Evolutionary conservation across 64 coral and sea anemone genomes (phyloP), one percentile per base, ranked within the genome.

Genomic region (Trachythela sp.): DNA sequence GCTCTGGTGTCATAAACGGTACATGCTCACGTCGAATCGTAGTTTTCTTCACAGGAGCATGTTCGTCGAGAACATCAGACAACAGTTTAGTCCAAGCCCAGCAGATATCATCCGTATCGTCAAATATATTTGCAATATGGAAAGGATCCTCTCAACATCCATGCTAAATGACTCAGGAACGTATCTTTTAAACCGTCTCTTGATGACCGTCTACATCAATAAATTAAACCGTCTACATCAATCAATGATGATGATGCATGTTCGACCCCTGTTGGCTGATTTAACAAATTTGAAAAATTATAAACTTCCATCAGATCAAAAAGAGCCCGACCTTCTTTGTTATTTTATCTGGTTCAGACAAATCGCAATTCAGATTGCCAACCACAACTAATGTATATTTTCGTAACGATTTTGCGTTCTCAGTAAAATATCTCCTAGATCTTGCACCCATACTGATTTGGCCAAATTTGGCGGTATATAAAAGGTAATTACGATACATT

Each of bases 71-170:
- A 20, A 85, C 32, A 48, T 48, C 50, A 7, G 41, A 85, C 50
- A 85, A 85, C 84, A 85, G 20, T 40, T 85, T 26, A 40, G 40
- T 85, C 84, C 84, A 85, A 85, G 84, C 84, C 84, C 84, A 85
- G 24, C 50, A 85, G 84, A 85, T 48, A 29, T 85, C 40, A 48
- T 85, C 84, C 14, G 48, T 85, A 40, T 85, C 84, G 27, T 85
- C 84, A 40, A 85, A 48, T 48, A 48, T 13, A 20, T 15, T 49
- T 49, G 48, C 48, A 49, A 49, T 8, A 48, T 85, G 20, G 31
- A 45, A 48, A 32, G 40, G 40, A 48, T 85, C 84, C 20, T 48
- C 5, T 26, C 9, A 40, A 85, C 42, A 48, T 48, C 40, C 1
- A 42, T 40, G 8, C 4, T 9, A 26, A 48, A 85, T 48, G 40